Evolutionary conservation across 2,888 invertebrate species (phyloP), one percentile per base, ranked within the genome.

Genomic region (Xanthia togata): DNA sequence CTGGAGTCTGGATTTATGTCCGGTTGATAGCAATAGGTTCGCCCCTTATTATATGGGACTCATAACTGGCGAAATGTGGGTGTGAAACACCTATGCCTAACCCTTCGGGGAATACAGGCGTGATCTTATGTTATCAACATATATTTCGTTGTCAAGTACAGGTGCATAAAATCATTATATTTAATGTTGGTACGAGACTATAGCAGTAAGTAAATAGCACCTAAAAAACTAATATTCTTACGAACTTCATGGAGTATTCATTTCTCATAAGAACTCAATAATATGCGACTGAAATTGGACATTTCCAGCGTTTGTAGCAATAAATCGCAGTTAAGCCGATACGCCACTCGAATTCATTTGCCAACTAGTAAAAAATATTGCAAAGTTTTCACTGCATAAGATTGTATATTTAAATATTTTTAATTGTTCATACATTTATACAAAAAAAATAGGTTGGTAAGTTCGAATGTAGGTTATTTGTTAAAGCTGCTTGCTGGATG

Each of bases 221-320:
- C 4, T 79, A 31, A 3, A 50, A 31, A 57, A 38, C 23, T 20
- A 31, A 62, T 69, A 65, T 41, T 79, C 31, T n/a, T 41, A 55
- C 41, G 50, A 50, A 26, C 69, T 76, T 76, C 38, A 76, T 50
- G 47, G 6, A 23, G 14, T 57, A 55, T 69, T 55, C 60, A 69
- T 65, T 72, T 41, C 12, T 50, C 69, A 62, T 76, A 73, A 76
- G 72, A 70, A 38, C n/a, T 72, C 55, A 55, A 63, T 68, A 38
- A 69, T 50, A 65, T 20, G 31, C 41, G 5, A 50, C 55, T 60
- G 60, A 65, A 72, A 69, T 72, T 72, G n/a, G 26, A 71, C 14
- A 35, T 69, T 72, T 71, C 31, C 38, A 44, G 26, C 8, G 57
- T 57, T 70, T 68, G 26, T n/a, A 53, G 41, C 17, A 59, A 64